Conservation (phyloP, 2,888 invertebrate genomes). For the Drosophila algonquin region DNA sequence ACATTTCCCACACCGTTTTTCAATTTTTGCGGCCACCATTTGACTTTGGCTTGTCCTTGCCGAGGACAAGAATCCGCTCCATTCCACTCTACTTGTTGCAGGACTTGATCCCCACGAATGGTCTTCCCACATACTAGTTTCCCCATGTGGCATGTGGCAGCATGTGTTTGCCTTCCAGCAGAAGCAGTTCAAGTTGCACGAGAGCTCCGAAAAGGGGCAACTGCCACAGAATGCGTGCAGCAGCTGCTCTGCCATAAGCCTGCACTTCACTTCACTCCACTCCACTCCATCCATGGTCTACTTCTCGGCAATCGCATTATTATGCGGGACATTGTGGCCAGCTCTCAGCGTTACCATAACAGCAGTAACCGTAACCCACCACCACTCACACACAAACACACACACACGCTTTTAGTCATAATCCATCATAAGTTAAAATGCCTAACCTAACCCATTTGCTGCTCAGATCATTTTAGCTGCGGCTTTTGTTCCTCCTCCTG, state of each 20-base stretch:
- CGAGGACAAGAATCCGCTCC: constrained; percentile 18
- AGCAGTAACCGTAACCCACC: constrained; percentile 36
- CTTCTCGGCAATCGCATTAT: constrained; percentile 71
- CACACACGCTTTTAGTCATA: constrained; percentile 54
- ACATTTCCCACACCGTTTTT: constrained; percentile 70
- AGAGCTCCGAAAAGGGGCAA: constrained; percentile 10
- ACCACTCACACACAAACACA: constrained; percentile 16
- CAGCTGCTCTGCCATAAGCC: constrained; percentile 13
- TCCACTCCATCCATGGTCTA: constrained; percentile 44
- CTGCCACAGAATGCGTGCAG: constrained; percentile 9
- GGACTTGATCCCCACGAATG: background rate
- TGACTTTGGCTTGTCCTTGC: constrained; percentile 53
- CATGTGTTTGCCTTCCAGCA: constrained; percentile 73
- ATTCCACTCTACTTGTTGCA: constrained; percentile 61
- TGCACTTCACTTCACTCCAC: constrained; percentile 37
- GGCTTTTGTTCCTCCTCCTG: constrained; percentile 1
- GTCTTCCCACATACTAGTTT: constrained; percentile 8
- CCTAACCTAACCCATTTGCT: constrained; percentile 64
- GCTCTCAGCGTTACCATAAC: constrained; percentile 54
- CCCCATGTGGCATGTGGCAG: constrained; percentile 25
- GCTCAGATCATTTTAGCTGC: constrained; percentile 32
- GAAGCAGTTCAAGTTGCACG: constrained; percentile 47
- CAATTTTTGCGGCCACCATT: constrained; percentile 57
- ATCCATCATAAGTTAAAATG: constrained; percentile 78
- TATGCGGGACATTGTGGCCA: constrained; percentile 65